These are phyloP conservation scores for Ridgeia piscesae DNA, from an alignment of 1,140 invertebrate species.

Conservation along the genomic window DNA sequence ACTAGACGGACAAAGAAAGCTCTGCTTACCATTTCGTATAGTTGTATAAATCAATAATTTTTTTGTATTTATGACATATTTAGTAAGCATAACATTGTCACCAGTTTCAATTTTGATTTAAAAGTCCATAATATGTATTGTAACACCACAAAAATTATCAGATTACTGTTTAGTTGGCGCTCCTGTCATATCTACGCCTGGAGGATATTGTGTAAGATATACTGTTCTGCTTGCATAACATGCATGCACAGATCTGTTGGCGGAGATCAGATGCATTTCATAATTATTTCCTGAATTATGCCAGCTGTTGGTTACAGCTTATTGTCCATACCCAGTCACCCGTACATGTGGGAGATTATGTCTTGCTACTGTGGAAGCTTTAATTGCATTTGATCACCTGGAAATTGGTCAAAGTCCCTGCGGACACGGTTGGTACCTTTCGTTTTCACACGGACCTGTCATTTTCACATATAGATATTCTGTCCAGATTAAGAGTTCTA, in stretches of 20 bases:
- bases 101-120: too few relatives aligned
- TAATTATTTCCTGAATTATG: not conserved
- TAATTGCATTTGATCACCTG: not conserved
- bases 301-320: not conserved
- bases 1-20: not conserved
- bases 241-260: not conserved
- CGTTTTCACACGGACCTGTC: not conserved
- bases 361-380: not conserved
- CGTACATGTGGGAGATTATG: not conserved
- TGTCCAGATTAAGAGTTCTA: not conserved
- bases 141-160: too few relatives aligned
- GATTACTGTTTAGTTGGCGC: not conserved
- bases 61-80: too few relatives aligned
- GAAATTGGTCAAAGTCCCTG: not conserved
- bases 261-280: not conserved
- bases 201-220: too few relatives aligned
- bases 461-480: not conserved
- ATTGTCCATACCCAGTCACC: not conserved
- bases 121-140: too few relatives aligned
- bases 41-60: not conserved
- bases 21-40: not conserved
- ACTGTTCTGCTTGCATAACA: not conserved
- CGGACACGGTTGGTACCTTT: too few relatives aligned
- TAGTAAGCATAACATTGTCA: too few relatives aligned
- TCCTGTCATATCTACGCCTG: not conserved